Percentiles rank a stretch among this genome's conserved stretches.
These are phyloP conservation scores for Lates japonicus DNA, from an alignment of 2,797 vertebrate species.

Conservation along the genomic window DNA sequence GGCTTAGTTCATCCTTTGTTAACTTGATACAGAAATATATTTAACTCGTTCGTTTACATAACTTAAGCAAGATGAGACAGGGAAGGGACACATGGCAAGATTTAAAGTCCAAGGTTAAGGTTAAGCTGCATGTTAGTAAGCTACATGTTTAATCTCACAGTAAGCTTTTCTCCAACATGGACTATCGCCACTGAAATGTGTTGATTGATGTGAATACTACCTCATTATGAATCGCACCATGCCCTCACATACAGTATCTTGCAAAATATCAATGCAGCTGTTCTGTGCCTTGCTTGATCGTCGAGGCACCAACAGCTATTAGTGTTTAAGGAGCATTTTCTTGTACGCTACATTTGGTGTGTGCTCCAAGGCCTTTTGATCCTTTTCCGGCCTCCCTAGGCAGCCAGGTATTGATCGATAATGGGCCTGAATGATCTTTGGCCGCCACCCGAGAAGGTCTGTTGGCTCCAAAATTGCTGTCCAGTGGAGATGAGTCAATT, in stretches of 20 bases:
- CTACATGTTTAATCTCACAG: conserved; percentile 6
- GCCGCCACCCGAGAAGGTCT: conserved; percentile 48
- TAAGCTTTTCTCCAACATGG: not conserved
- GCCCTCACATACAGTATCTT: conserved; percentile 12
- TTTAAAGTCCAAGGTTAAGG: not conserved
- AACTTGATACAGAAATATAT: conserved; percentile 1
- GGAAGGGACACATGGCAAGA: not conserved
- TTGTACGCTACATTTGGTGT: conserved; percentile 45
- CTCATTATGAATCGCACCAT: conserved; percentile 31
- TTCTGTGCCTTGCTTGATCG: conserved; percentile 31
- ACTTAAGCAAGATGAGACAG: not conserved
- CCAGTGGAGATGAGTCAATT: conserved; percentile 73
- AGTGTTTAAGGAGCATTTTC: conserved; percentile 70
- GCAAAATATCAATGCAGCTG: conserved; percentile 22
- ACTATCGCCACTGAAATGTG: not conserved
- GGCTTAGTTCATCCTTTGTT: not conserved
- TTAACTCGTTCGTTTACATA: conserved; percentile 3
- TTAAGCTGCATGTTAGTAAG: not conserved
- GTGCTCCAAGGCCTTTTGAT: conserved; percentile 70
- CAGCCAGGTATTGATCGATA: conserved; percentile 77
- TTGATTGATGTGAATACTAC: conserved; percentile 33
- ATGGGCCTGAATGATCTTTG: conserved; percentile 75
- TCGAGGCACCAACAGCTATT: conserved; percentile 58
- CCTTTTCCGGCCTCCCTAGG: conserved; percentile 60
- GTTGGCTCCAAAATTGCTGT: conserved; percentile 66